phyloP scores from a whole-genome alignment of 92 coral and sea anemone genomes.

The Ricordea florida region DNA sequence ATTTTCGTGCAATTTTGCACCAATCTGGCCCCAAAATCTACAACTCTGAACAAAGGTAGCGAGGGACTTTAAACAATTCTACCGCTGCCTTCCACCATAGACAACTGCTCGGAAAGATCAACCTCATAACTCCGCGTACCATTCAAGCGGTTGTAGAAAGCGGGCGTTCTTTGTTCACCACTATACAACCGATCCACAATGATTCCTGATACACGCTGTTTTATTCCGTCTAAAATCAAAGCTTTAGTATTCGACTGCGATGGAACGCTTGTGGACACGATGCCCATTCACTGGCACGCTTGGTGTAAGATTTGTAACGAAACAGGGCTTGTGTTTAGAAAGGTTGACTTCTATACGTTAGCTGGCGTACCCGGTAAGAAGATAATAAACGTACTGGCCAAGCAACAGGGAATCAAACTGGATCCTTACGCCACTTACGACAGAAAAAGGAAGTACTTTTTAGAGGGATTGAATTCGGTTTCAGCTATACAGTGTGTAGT shows the following conservation, averaged over 20 bases:
- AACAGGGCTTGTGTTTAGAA: constrained; percentile 79
- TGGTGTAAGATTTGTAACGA: constrained; percentile 94
- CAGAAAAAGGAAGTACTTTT: constrained; percentile 74
- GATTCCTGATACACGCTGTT: constrained; percentile 38
- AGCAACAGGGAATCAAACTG: constrained; percentile 78
- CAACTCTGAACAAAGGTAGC: neutral
- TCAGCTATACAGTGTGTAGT: constrained; percentile 82
- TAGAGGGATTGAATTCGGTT: constrained; percentile 66
- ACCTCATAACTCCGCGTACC: neutral
- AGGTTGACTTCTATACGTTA: constrained; percentile 80
- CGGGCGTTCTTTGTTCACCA: no score
- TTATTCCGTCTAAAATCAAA: constrained; percentile 72
- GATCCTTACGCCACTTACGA: constrained; percentile 88
- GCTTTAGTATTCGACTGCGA: constrained; percentile 95
- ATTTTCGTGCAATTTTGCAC: neutral
- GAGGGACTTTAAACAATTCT: neutral
- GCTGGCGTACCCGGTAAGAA: constrained; percentile 99
- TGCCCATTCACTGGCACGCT: constrained; percentile 97
- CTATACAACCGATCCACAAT: no score
- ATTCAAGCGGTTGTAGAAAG: neutral
- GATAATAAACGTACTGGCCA: constrained; percentile 77
- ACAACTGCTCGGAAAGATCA: neutral
- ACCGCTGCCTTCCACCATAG: neutral
- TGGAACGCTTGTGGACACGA: constrained; percentile 93
- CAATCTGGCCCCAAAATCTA: neutral